Base-by-base conservation (phyloP, 2,113 vertebrate genomes). In the Artemisiospiza belli region DNA sequence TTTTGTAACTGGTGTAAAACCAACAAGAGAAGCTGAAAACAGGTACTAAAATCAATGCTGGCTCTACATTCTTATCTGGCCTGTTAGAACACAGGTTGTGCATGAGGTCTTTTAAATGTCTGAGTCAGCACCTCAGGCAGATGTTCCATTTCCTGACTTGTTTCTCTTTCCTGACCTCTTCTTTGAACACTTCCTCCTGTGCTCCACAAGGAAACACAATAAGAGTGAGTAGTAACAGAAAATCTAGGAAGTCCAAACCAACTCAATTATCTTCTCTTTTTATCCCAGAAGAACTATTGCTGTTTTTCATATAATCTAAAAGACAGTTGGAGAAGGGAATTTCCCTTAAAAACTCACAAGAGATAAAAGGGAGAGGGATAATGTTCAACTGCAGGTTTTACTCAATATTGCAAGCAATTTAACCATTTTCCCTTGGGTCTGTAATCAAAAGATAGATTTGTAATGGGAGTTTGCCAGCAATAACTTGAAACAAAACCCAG, bases 401-500 rank as follows among this genome's bases (percentile, higher is more conserved):
- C 21, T 89, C 59, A 55, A 15, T 41, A 52, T 67, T 94, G 43
- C 33, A 80, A 63, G 39, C 6, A 64, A 37, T 83, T 87, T 80
- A 82, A 73, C 19, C n/a, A 28, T 77, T 66, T 92, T 80, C 16
- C n/a, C 30, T 41, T 85, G 51, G 4, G 27, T 79, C 70, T 80
- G 51, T 83, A 89, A 85, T 66, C 1, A 0, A 91, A 92, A 62
- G 66, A 64, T 28, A 76, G 59, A 67, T 80, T 85, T 88, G 43
- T 55, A 83, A 87, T 76, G 72, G 25, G 77, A 89, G 5, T 35
- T 82, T 2, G 51, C 87, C 93, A 95, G 94, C 33, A 94, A 91
- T 47, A 91, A 79, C 93, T 92, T 91, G 59, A 95, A 90, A 89
- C 1, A 23, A 88, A 96, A 84, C 24, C 67, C 66, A 90, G 87